Base-by-base conservation (phyloP, 1,140 invertebrate genomes). In the Asobara japonica region DNA sequence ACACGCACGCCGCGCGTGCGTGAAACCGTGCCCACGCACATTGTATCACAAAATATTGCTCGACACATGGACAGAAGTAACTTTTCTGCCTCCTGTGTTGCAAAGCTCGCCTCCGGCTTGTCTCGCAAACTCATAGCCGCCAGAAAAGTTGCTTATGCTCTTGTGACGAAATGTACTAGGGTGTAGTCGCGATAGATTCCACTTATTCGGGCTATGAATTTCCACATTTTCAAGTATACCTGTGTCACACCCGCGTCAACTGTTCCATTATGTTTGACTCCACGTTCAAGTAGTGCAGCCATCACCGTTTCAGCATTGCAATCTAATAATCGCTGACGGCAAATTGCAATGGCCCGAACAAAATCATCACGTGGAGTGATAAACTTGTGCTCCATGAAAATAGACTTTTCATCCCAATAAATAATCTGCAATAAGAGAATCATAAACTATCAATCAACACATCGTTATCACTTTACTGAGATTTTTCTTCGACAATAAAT, bases 381-480 rank as follows among this genome's bases (percentile, higher is more conserved):
- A 78, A 97, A 95, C 67, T 93, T 90, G 83, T 96, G 95, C 81
- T 96, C 95, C 91, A 96, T 93, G 80, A 94, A 96, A 20, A 96
- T 91, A 16, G 92, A 91, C 80, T 92, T 92, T 22, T 94, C 92
- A 77, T 96, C 94, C 94, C 95, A 96, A 82, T 94, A 96, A 48
- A 95, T 90, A 27, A 94, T 90, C 92, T 91, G 76, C 31, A 81
- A 80, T 48, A 20, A 67, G 41, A 41, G 10, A 38, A 60, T 11
- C 38, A 69, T 56, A 51, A 38, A 68, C 30, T 6, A 16, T 64
- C 27, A 22, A 16, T 2, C 0, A 62, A 67, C 20, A 27, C 65
- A 30, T 29, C 45, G n/a, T 16, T 31, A n/a, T 36, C 31, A 11
- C 11, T 36, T 36, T 11, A 36, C 11, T 36, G 31, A 36, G 31